Percentiles rank a stretch among this genome's conserved stretches.
These are phyloP conservation scores for Terebella lapidaria DNA, from an alignment of 2,888 invertebrate genomes.

Conservation along the genomic window DNA sequence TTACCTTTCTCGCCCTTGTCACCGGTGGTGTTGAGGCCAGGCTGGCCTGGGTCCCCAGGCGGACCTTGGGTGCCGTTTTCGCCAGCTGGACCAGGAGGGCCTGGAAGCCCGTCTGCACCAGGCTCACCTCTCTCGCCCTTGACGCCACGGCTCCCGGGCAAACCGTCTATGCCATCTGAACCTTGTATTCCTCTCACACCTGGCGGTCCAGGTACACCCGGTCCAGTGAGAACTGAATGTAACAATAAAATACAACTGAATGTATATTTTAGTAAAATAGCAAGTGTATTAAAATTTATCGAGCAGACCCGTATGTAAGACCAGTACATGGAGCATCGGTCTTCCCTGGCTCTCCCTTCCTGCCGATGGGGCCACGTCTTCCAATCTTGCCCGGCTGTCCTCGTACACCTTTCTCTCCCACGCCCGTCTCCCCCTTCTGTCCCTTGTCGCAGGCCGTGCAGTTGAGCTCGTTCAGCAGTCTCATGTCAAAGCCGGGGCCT, in stretches of 20 bases:
- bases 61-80: neutral
- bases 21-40: slow-evolving; percentile 27
- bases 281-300: too few species aligned
- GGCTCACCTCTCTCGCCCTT: slow-evolving; percentile 1
- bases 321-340: neutral
- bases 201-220: slow-evolving; percentile 5
- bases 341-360: neutral
- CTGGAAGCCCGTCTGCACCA: neutral
- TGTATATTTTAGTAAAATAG: too few species aligned
- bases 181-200: slow-evolving; percentile 3
- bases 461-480: too few species aligned
- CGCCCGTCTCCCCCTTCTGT: slow-evolving; percentile 1
- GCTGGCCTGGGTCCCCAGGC: slow-evolving; percentile 11
- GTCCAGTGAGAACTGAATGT: too few species aligned
- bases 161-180: slow-evolving; percentile 1
- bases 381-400: neutral
- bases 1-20: slow-evolving; percentile 37
- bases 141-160: neutral
- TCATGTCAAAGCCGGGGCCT: too few species aligned
- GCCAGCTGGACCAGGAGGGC: slow-evolving; percentile 9
- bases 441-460: neutral
- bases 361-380: neutral
- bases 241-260: too few species aligned
- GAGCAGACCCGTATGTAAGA: neutral
- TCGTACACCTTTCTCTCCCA: neutral